Conservation (phyloP, 2,888 invertebrate species). For the Cremastinae sp. region DNA sequence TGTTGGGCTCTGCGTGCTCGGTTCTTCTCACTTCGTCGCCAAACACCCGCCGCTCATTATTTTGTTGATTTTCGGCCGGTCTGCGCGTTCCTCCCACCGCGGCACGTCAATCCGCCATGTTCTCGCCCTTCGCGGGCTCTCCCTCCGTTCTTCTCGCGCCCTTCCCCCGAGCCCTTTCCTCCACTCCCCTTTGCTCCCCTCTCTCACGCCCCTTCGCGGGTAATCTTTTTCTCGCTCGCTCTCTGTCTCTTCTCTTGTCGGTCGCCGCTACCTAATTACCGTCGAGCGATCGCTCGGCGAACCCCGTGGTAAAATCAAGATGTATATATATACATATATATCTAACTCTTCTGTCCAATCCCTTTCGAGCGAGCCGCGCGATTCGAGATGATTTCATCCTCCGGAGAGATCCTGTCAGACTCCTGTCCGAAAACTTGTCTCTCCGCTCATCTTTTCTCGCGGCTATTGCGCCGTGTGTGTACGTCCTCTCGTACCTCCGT, state of each 20-base stretch:
- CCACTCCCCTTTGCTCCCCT: slow-evolving; percentile 15
- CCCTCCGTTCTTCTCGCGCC: slow-evolving; percentile 34
- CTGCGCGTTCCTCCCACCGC: slow-evolving; percentile 54
- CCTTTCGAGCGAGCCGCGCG: slow-evolving; percentile 49
- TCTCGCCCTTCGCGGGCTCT: slow-evolving; percentile 24
- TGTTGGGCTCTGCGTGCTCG: no score
- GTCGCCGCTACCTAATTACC: slow-evolving; percentile 61
- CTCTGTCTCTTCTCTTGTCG: slow-evolving; percentile 30
- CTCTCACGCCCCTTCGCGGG: slow-evolving; percentile 7
- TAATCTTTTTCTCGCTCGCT: slow-evolving; percentile 28
- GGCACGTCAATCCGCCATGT: slow-evolving; percentile 51
- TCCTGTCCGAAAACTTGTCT: slow-evolving; percentile 28
- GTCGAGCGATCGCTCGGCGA: slow-evolving; percentile 61
- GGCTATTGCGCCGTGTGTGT: slow-evolving; percentile 52
- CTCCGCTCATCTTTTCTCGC: slow-evolving; percentile 58
- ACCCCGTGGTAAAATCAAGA: slow-evolving; percentile 54
- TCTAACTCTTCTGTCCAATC: slow-evolving; percentile 37
- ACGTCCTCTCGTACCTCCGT: not conserved
- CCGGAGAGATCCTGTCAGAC: not conserved
- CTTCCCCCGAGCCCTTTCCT: slow-evolving; percentile 16
- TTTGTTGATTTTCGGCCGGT: slow-evolving; percentile 69
- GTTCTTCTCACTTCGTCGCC: slow-evolving; percentile 63
- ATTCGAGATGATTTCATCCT: slow-evolving; percentile 51
- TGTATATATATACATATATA: no score
- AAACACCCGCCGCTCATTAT: slow-evolving; percentile 67